phyloP scores from a whole-genome alignment of 2,888 invertebrate genomes.

The Lumbricus terrestris region DNA sequence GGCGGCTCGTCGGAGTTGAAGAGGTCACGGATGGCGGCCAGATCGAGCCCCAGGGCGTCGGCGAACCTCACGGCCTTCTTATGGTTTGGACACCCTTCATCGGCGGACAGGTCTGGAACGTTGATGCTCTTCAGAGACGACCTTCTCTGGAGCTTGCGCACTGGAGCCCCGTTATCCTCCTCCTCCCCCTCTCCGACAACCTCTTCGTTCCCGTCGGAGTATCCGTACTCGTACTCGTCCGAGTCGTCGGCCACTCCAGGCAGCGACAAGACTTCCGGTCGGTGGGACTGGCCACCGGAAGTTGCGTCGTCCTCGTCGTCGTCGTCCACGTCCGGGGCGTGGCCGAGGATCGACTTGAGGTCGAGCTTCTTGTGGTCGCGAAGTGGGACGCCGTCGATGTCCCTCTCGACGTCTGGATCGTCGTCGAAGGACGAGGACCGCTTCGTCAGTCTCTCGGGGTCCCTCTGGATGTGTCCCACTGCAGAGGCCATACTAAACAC shows the following conservation, averaged over 20 bases:
- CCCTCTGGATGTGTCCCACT: not conserved
- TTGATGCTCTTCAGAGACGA: not conserved
- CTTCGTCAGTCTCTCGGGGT: not conserved
- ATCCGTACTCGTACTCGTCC: not conserved
- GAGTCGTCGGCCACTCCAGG: not conserved
- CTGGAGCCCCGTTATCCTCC: not conserved
- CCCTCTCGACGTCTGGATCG: not conserved
- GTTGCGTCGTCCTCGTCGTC: not conserved
- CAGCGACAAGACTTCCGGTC: not conserved
- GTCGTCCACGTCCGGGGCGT: not conserved
- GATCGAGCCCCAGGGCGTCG: slow-evolving; percentile 86
- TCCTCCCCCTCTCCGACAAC: not conserved
- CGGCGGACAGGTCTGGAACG: not conserved
- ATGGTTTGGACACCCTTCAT: slow-evolving; percentile 69
- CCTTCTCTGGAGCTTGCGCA: not conserved
- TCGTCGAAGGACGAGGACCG: not conserved
- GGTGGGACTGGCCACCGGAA: not conserved
- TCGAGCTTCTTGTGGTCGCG: slow-evolving; percentile 18
- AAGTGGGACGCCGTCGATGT: slow-evolving; percentile 15
- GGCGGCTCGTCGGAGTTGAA: slow-evolving; percentile 54
- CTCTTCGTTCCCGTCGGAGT: not conserved
- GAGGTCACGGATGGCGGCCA: slow-evolving; percentile 73
- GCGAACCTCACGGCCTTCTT: slow-evolving; percentile 95
- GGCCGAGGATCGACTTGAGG: slow-evolving; percentile 14
- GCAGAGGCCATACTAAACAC: not conserved